Base-by-base conservation (phyloP, 2,888 invertebrate species). In the Cistogaster globosa region DNA sequence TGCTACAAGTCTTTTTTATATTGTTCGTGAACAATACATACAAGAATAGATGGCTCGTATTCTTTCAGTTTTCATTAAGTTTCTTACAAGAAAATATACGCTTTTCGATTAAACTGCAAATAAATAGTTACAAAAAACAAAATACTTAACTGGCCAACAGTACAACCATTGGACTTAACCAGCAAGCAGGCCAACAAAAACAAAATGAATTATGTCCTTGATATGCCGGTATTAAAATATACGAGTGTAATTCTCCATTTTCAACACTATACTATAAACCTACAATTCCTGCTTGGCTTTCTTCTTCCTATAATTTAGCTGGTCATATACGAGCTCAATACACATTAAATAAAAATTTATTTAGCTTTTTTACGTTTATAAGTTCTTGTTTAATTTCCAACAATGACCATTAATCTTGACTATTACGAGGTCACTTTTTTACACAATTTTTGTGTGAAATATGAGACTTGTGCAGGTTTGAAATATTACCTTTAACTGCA, bases 331-430 rank as follows among this genome's bases (percentile, higher is more conserved):
- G 18, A 74, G 20, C 60, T 55, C 51, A 58, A 65, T 48, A 48
- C 76, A 71, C 55, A 71, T 45, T 58, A 76, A 72, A 79, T 79
- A 79, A 65, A 72, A 84, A 84, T 80, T 79, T 76, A 75, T 84
- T 84, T 84, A 53, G 79, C 69, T 79, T 63, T n/a, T 32, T 84
- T 79, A 65, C 84, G 75, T 76, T 84, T 84, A 79, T 76, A 80
- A 65, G 75, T 84, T 84, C 75, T 79, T 80, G 72, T 80, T 84
- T 80, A 80, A 84, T 84, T 80, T 84, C 62, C 80, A 72, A 67
- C 84, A 84, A 80, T 76, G 84, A 67, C 80, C 76, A 84, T 84
- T 84, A 84, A 80, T 84, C 80, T 84, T 84, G 67, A 84, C 84
- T 80, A 84, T 80, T 84, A 84, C 84, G 80, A 84, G 84, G 84